A percentile compares a stretch with the other conserved stretches of the same genome.
Conservation (phyloP, 1,140 invertebrate species). For the Caenorhabditis inopinata region DNA sequence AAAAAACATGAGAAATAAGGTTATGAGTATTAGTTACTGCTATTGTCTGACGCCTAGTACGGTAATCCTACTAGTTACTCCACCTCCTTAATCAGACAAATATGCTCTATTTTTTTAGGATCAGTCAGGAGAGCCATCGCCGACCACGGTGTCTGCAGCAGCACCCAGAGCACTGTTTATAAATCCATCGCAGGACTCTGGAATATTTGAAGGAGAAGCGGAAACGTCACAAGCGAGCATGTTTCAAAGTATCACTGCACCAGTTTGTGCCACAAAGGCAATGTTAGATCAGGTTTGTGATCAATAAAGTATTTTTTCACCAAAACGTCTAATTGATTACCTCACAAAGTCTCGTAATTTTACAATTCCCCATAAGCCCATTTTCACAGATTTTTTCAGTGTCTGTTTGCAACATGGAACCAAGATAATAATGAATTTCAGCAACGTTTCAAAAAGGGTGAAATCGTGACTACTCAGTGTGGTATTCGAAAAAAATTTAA, state of each 20-base stretch:
- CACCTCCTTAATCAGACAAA: not conserved
- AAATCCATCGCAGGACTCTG: not conserved
- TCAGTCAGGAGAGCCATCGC: not conserved
- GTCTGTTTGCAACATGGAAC: too few species aligned
- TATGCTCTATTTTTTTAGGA: not conserved
- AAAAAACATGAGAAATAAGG: not conserved
- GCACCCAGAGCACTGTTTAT: not conserved
- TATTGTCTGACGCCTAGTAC: not conserved
- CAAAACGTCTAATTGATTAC: too few species aligned
- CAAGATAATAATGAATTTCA: constrained; percentile 38
- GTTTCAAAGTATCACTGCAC: constrained; percentile 1
- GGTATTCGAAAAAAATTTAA: constrained; percentile 98
- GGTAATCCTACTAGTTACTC: constrained; percentile 6
- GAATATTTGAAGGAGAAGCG: not conserved
- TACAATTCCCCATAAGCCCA: too few species aligned
- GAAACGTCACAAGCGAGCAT: not conserved
- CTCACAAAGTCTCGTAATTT: too few species aligned
- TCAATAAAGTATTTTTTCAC: not conserved
- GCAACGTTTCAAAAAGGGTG: constrained; percentile 74
- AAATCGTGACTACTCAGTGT: constrained; percentile 90
- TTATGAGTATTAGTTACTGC: not conserved
- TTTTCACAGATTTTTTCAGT: too few species aligned
- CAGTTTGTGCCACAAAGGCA: constrained; percentile 10
- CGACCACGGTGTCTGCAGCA: not conserved
- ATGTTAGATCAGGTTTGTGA: not conserved